Base-by-base conservation (phyloP, 2,797 vertebrate species). In the Scomberomorus guttatus region DNA sequence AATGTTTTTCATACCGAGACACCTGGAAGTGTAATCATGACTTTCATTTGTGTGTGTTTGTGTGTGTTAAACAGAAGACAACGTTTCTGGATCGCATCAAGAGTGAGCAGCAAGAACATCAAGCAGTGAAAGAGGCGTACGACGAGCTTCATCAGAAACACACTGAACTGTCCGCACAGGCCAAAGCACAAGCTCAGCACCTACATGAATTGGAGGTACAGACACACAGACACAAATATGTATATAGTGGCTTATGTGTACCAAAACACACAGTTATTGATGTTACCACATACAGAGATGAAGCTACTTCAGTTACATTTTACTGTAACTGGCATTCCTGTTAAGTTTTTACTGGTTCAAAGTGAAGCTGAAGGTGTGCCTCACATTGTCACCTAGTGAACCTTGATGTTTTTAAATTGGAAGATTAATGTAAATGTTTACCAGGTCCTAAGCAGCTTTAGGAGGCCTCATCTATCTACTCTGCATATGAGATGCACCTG, bases 91-190 rank as follows among this genome's bases (percentile, higher is more conserved):
- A 86, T 84, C 90, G 89, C 81, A 84, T 94, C 29, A 77, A 90
- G 27, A 24, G 48, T n/a, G 86, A 95, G 82, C 93, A 93, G 88
- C 91, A 85, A 68, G 92, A 94, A 32, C 81, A 96, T 61, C 87
- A 84, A 81, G 90, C 86, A 18, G 78, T 93, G 82, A 96, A 92
- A 83, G 90, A 93, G 69, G 81, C 89, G 63, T 85, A 88, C 37
- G 81, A 84, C 6, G 74, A 93, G 48, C 92, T 95, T 62, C 92
- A 93, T 68, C 92, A 93, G 83, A 81, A 88, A 81, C 87, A 85
- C 59, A 72, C 78, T 4, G 82, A 94, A n/a, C 80, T 93, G 62
- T 83, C 66, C 55, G 58, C 68, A 48, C 87, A 87, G 79, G 87
- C 81, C 72, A 79, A 81, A 66, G 80, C 82, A 13, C 83, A 90